These are phyloP conservation scores for Dasypolia templi DNA, from an alignment of 2,888 invertebrate genomes.

Conservation along the genomic window DNA sequence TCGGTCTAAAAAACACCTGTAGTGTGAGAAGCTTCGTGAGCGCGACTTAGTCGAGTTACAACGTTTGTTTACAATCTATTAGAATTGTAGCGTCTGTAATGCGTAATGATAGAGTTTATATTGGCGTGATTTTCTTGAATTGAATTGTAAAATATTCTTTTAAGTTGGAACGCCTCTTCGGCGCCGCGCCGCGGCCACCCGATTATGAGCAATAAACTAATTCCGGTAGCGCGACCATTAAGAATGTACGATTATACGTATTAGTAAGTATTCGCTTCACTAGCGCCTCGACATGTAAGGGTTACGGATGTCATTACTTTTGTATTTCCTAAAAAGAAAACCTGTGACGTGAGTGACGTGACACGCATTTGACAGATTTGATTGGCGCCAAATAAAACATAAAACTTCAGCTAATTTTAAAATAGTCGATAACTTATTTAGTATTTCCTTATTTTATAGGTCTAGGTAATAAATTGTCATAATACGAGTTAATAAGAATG, in stretches of 20 bases:
- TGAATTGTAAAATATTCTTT: slow-evolving; percentile 66
- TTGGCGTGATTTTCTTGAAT: slow-evolving; percentile 39
- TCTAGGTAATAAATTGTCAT: slow-evolving; percentile 32
- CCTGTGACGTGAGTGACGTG: slow-evolving; percentile 59
- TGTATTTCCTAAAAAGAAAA: slow-evolving; percentile 57
- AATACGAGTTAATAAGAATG: slow-evolving; percentile 9
- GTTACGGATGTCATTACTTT: slow-evolving; percentile 65
- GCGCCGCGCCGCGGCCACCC: slow-evolving; percentile 86
- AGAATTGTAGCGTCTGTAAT: slow-evolving; percentile 37
- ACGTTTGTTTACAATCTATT: slow-evolving; percentile 56
- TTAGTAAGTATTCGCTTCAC: slow-evolving; percentile 71
- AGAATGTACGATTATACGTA: slow-evolving; percentile 81
- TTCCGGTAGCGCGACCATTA: slow-evolving; percentile 88
- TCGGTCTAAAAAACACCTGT: slow-evolving; percentile 84
- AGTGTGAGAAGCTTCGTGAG: slow-evolving; percentile 83
- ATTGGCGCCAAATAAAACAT: slow-evolving; percentile 56
- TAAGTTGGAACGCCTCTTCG: slow-evolving; percentile 83
- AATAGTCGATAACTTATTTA: slow-evolving; percentile 18
- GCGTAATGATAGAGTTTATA: slow-evolving; percentile 64
- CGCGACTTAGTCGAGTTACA: slow-evolving; percentile 67
- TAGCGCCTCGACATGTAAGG: slow-evolving; percentile 56
- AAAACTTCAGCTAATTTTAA: slow-evolving; percentile 13
- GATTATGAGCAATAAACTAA: slow-evolving; percentile 89
- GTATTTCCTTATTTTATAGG: slow-evolving; percentile 21
- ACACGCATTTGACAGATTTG: slow-evolving; percentile 53